These are phyloP conservation scores for Spea hammondii DNA, from an alignment of 2,797 vertebrate genomes.

Conservation along the genomic window DNA sequence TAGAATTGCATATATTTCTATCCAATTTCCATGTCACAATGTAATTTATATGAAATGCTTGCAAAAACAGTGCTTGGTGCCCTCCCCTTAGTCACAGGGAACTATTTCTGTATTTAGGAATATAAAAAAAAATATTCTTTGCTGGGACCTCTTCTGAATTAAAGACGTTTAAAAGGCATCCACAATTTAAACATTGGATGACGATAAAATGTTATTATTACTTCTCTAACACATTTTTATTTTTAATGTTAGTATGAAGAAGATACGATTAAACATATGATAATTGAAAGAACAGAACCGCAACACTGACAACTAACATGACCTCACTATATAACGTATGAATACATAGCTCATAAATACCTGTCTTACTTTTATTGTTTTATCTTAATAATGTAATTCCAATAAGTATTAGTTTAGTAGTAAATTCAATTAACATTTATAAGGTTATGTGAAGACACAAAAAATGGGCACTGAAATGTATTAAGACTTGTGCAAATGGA, in stretches of 20 bases:
- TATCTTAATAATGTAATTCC: no score
- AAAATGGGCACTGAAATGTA: no score
- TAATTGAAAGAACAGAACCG: background rate
- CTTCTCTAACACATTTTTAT: constrained; percentile 4
- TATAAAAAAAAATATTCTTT: constrained; percentile 24
- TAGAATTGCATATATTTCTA: background rate
- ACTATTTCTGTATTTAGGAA: background rate
- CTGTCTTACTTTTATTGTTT: no score
- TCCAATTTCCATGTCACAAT: background rate
- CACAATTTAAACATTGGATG: constrained; percentile 3
- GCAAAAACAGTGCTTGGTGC: background rate
- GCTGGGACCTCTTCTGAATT: background rate
- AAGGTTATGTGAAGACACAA: no score
- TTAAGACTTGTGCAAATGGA: no score
- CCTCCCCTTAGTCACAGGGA: background rate
- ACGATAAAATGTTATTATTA: constrained; percentile 12
- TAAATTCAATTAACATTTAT: no score
- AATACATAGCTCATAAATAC: no score
- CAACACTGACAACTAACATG: background rate
- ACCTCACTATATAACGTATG: no score
- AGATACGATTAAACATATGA: background rate
- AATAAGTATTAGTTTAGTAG: no score
- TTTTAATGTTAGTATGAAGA: constrained; percentile 6
- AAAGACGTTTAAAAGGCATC: constrained; percentile 12
- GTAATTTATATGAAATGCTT: constrained; percentile 4